phyloP scores from a whole-genome alignment of 2,888 invertebrate genomes.

The Spodoptera littoralis region DNA sequence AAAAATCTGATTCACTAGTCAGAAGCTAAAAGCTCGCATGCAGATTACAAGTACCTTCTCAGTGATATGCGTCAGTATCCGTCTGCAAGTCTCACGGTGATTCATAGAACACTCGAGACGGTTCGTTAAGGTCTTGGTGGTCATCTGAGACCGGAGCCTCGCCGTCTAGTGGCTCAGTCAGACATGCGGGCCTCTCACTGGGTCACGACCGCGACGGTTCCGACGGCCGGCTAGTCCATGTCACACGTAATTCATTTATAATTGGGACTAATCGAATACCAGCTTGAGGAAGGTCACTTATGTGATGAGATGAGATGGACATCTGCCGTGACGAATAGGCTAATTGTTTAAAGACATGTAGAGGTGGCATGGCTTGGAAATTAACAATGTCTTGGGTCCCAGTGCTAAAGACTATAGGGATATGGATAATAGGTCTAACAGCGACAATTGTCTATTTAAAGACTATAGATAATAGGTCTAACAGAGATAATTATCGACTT shows the following conservation, averaged over 20 bases:
- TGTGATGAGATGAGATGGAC: conserved; percentile 32
- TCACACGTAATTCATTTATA: conserved; percentile 61
- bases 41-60: no score
- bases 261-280: conserved; percentile 66
- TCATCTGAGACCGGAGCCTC: conserved; percentile 76
- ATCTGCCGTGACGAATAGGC: conserved; percentile 28
- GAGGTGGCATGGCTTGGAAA: not conserved
- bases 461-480: conserved; percentile 26
- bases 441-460: no score
- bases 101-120: conserved; percentile 67
- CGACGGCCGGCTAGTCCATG: conserved; percentile 44
- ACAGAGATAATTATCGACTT: conserved; percentile 55
- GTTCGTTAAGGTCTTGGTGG: conserved; percentile 68
- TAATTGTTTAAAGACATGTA: conserved; percentile 6
- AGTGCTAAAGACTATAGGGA: not conserved
- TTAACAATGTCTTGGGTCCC: no score
- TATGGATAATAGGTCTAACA: conserved; percentile 25
- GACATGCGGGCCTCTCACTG: conserved; percentile 76
- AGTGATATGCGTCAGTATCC: conserved; percentile 9
- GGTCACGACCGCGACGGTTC: conserved; percentile 70
- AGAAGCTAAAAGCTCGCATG: no score
- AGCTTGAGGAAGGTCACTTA: conserved; percentile 71
- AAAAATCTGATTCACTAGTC: not conserved
- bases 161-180: conserved; percentile 73
- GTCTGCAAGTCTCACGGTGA: conserved; percentile 48